A percentile compares a stretch with the other conserved stretches of the same genome.
Conservation (phyloP, 1,140 invertebrate species). For the Telenomus remus region DNA sequence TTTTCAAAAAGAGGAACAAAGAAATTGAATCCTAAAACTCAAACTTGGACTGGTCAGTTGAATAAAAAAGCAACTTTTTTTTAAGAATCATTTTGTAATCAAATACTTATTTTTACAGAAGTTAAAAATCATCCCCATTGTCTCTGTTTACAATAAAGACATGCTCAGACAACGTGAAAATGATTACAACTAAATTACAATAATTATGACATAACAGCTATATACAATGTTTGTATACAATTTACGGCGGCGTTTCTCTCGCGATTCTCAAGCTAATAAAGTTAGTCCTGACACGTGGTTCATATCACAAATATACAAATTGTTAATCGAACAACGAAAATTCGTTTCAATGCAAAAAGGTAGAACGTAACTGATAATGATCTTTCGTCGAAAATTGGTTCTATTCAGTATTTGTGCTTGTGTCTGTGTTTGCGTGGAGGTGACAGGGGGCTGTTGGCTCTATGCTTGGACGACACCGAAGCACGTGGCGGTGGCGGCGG, state of each 20-base stretch:
- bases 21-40: too few species aligned
- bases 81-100: conserved; percentile 43
- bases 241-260: conserved; percentile 7
- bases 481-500: conserved; percentile 69
- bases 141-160: conserved; percentile 9
- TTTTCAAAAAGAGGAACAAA: too few species aligned
- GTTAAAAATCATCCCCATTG: conserved; percentile 1
- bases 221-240: conserved; percentile 46
- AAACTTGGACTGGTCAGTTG: too few species aligned
- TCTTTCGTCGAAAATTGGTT: too few species aligned
- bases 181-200: conserved; percentile 39
- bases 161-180: conserved; percentile 16
- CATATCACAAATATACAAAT: too few species aligned
- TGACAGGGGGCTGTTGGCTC: conserved; percentile 68
- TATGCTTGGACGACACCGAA: conserved; percentile 63
- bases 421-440: conserved; percentile 75
- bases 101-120: conserved; percentile 49
- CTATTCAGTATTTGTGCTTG: conserved; percentile 75
- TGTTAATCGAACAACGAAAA: not conserved
- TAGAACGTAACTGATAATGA: not conserved
- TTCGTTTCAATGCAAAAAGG: not conserved
- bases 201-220: conserved; percentile 47
- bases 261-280: conserved; percentile 13
- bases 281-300: not conserved
- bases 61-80: not conserved